Percentiles rank a stretch among this genome's conserved stretches.
phyloP scores from a whole-genome alignment of 2,113 vertebrate genomes.

The Ophthalmolycus amberensis region DNA sequence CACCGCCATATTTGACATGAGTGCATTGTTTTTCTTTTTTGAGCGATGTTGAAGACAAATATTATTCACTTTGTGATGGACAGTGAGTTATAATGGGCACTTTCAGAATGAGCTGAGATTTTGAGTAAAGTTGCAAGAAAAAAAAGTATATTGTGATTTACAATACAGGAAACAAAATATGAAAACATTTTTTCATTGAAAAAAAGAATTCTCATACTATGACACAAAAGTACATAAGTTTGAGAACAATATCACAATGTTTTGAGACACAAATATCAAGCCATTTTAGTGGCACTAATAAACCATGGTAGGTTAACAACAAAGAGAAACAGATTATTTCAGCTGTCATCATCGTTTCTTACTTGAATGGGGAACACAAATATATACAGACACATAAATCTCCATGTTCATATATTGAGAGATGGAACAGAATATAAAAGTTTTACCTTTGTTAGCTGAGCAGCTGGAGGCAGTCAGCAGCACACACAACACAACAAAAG shows the following conservation, averaged over 20 bases:
- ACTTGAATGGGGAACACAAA: background rate
- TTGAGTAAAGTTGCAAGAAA: background rate
- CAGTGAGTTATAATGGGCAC: background rate
- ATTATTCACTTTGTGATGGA: background rate
- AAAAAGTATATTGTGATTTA: background rate
- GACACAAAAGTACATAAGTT: background rate
- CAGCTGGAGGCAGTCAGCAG: constrained; percentile 45
- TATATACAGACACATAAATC: background rate
- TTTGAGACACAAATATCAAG: background rate
- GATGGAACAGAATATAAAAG: background rate
- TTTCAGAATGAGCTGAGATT: background rate
- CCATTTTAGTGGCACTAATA: background rate
- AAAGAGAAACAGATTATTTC: background rate
- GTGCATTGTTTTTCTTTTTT: background rate
- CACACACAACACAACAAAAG: constrained; percentile 20
- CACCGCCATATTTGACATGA: background rate
- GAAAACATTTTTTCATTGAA: background rate
- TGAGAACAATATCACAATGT: background rate
- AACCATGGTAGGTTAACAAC: background rate
- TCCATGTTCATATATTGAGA: background rate
- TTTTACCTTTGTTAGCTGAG: constrained; percentile 49
- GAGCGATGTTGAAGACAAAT: background rate
- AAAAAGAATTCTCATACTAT: background rate
- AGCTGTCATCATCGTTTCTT: background rate
- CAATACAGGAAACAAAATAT: background rate